Base-by-base conservation (phyloP, 2,113 vertebrate genomes). In the Colossoma macropomum region DNA sequence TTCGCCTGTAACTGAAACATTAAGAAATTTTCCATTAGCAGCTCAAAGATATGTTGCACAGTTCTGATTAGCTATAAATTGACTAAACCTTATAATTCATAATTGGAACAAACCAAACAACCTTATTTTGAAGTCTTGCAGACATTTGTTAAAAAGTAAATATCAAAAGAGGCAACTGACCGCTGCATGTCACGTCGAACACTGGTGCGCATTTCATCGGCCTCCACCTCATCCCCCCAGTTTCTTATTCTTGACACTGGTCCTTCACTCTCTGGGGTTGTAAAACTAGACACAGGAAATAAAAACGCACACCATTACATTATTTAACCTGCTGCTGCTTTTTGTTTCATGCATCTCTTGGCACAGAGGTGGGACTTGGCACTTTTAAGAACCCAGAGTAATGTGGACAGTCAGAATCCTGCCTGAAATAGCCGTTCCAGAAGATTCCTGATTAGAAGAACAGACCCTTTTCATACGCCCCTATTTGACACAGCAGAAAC, bases 201-300 rank as follows among this genome's bases (percentile, higher is more conserved):
- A 0, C 52, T 94, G 79, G 93, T 95, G 82, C 94, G 96, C 93
- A 96, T 95, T 81, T 98, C 97, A 25, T 96, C 95, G 11, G 96
- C 95, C 87, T 99, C 98, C 70, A 98, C 96, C 50, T 94, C 96
- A 80, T 93, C 95, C 12, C 93, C 97, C 98, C 97, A 99, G 68
- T 98, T 96, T 9, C 88, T 89, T 75, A 95, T 95, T 16, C 97
- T 92, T 15, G 96, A 92, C 62, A 90, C 87, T 0, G 96, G 94
- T 0, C 94, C 95, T 0, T 92, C 90, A 63, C 94, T 93, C 89
- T 99, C 97, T 52, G 98, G 98, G 41, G 98, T 99, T 27, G 97
- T 98, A 83, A 99, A 99, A 83, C 98, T 99, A 77, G 0, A 83
- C 79, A 63, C 21, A 0, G 28, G 65, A 15, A 30, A 0, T 83